Evolutionary conservation across 2,113 vertebrate species (phyloP).

Genomic region (Melanostigma gelatinosum): DNA sequence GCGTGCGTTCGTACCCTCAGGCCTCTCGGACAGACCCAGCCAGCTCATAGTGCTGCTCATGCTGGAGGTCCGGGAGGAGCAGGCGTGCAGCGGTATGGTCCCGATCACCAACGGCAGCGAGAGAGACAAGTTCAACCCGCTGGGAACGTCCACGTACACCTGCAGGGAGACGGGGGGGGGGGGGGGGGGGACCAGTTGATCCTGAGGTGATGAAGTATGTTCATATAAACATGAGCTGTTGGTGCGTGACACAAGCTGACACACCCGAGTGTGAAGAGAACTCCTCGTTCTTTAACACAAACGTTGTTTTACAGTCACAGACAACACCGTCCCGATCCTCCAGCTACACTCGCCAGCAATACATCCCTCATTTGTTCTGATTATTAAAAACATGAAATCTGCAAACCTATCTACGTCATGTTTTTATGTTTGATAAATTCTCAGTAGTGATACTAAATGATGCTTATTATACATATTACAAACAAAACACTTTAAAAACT

Average conservation of each 20-base stretch:
- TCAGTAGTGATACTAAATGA: too few species aligned
- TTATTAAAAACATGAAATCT: too few species aligned
- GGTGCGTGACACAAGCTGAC: background rate
- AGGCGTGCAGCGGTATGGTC: conserved; percentile 95
- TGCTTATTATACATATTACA: too few species aligned
- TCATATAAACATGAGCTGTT: background rate
- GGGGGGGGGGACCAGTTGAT: background rate
- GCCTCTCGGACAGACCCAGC: conserved; percentile 91
- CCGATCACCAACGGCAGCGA: conserved; percentile 96
- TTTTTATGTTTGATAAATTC: too few species aligned
- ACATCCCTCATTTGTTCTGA: too few species aligned
- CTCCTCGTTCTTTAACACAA: too few species aligned
- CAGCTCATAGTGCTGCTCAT: conserved; percentile 96
- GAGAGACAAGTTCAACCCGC: conserved; percentile 95
- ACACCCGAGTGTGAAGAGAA: background rate
- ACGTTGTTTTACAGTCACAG: too few species aligned
- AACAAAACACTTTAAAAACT: too few species aligned
- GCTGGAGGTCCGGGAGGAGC: conserved; percentile 93
- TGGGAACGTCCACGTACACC: conserved; percentile 98
- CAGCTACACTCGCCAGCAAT: too few species aligned
- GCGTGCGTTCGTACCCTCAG: conserved; percentile 86
- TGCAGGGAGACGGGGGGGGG: conserved; percentile 48
- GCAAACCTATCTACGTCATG: too few species aligned
- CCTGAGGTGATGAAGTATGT: background rate
- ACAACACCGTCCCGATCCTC: too few species aligned